Evolutionary conservation across 2,113 vertebrate species (phyloP).

Genomic region (Rhodinocichla rosea): DNA sequence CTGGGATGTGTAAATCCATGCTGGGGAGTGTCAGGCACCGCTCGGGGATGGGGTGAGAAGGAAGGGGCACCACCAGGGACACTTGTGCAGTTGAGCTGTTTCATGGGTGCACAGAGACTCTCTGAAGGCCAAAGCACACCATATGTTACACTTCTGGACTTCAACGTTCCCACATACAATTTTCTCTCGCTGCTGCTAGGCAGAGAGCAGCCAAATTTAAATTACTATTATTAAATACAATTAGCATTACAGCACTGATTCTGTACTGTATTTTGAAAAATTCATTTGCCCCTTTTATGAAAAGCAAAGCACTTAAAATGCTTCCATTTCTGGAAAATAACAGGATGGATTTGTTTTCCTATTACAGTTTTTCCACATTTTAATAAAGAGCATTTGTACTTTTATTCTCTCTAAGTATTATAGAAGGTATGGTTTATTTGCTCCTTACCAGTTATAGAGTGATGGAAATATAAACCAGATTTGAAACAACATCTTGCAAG

Average conservation of each 20-base stretch:
- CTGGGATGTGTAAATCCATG: background rate
- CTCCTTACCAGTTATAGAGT: background rate
- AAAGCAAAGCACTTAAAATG: background rate
- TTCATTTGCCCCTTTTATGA: background rate
- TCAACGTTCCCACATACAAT: background rate
- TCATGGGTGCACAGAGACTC: background rate
- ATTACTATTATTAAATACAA: slow-evolving; percentile 61
- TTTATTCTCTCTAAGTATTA: background rate
- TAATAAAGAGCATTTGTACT: slow-evolving; percentile 14
- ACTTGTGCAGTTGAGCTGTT: background rate
- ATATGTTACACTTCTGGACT: slow-evolving; percentile 45
- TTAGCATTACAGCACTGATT: slow-evolving; percentile 47
- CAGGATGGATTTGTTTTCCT: slow-evolving; percentile 3
- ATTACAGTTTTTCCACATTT: background rate
- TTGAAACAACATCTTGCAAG: background rate
- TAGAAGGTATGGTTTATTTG: background rate
- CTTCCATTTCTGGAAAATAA: background rate
- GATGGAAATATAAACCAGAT: slow-evolving; percentile 11
- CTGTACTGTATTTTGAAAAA: slow-evolving; percentile 27
- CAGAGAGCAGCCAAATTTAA: slow-evolving; percentile 47
- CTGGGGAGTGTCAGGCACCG: background rate
- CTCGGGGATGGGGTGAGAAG: background rate
- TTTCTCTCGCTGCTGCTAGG: background rate
- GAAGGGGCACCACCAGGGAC: background rate
- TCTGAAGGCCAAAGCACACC: slow-evolving; percentile 28